Conservation (phyloP, 2,113 vertebrate genomes). For the Ceratotherium simum region DNA sequence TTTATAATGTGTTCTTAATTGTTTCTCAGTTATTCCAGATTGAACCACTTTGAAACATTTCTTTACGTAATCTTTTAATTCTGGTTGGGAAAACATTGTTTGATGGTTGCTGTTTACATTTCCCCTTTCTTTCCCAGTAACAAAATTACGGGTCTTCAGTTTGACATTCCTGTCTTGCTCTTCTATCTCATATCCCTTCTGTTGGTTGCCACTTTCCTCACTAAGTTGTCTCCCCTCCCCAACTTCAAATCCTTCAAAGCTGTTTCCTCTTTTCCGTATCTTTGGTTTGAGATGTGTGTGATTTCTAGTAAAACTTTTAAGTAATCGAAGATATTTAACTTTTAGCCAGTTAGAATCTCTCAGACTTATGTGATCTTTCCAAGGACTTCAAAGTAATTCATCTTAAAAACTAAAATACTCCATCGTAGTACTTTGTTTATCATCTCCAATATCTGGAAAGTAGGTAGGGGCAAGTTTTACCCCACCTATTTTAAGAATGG, state of each 20-base stretch:
- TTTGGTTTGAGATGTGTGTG: not conserved
- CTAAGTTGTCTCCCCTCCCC: not conserved
- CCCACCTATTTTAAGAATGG: not conserved
- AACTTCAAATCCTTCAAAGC: not conserved
- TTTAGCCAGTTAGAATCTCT: constrained; percentile 26
- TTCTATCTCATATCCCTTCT: not conserved
- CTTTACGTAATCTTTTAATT: not conserved
- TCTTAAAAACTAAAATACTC: constrained; percentile 15
- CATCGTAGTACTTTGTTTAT: not conserved
- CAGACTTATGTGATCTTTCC: not conserved
- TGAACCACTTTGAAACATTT: not conserved
- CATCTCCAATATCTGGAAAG: constrained; percentile 28
- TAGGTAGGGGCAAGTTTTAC: not conserved
- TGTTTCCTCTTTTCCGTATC: not conserved
- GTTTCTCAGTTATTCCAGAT: not conserved
- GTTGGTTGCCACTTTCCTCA: not conserved
- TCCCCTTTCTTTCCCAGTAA: not conserved
- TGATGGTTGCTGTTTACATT: not conserved
- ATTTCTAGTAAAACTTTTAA: constrained; percentile 35
- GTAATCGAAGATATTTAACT: not conserved
- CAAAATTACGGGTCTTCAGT: constrained; percentile 6
- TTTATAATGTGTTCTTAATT: constrained; percentile 13
- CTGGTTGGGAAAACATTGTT: not conserved
- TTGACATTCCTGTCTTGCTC: constrained; percentile 18
- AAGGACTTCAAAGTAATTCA: constrained; percentile 30